phyloP scores from a whole-genome alignment of 2,888 invertebrate species.

The Pantelozetes paolii region DNA sequence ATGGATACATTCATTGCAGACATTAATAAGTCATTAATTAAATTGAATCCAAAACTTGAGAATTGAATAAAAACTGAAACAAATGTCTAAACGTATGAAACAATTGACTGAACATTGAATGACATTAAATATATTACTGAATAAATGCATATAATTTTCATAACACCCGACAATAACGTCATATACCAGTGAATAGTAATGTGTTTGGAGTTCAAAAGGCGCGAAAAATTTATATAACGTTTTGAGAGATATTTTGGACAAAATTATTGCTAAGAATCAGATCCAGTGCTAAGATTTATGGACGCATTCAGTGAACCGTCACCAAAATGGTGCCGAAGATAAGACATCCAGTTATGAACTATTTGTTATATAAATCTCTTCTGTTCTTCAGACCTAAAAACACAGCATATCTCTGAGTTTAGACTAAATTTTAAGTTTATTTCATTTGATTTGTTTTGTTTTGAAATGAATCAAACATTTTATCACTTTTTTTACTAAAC shows the following conservation, averaged over 20 bases:
- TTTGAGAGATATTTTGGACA: not conserved
- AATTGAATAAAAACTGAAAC: not conserved
- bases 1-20: not conserved
- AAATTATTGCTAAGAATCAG: not conserved
- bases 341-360: constrained; percentile 3
- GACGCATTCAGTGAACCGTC: not conserved
- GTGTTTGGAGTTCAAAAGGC: not conserved
- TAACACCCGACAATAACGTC: not conserved
- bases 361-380: not conserved
- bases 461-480: too few species aligned
- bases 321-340: constrained; percentile 9
- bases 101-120: not conserved
- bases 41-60: not conserved
- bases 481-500: too few species aligned
- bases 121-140: not conserved
- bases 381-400: not conserved
- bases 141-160: not conserved
- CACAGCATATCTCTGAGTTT: not conserved
- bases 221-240: not conserved
- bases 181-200: not conserved
- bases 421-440: not conserved
- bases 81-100: too few species aligned
- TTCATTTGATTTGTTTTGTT: too few species aligned
- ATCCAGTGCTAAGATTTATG: not conserved
- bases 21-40: not conserved